These are phyloP conservation scores for Urophycis tenuis DNA, from an alignment of 2,797 vertebrate species.

Conservation along the genomic window DNA sequence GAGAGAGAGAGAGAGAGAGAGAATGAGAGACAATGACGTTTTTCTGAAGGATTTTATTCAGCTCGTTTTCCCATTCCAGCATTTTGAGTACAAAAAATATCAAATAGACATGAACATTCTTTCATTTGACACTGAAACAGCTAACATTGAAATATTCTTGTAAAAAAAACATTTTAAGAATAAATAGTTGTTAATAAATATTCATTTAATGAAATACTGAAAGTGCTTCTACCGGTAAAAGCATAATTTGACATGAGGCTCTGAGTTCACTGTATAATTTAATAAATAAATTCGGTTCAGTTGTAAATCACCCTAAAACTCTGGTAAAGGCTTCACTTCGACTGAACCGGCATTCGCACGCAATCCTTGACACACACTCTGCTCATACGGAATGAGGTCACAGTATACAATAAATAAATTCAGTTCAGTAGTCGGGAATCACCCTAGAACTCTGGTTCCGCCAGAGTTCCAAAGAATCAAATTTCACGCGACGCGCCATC, in stretches of 20 bases:
- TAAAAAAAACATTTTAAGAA: constrained; percentile 24
- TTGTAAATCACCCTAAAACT: too few species aligned
- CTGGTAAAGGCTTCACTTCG: not conserved
- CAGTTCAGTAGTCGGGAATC: not conserved
- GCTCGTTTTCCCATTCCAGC: constrained; percentile 37
- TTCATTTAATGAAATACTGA: constrained; percentile 24
- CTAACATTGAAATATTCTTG: constrained; percentile 26
- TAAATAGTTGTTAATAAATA: constrained; percentile 62
- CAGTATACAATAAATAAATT: not conserved
- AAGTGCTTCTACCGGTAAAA: not conserved
- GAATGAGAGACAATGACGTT: not conserved
- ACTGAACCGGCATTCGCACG: not conserved
- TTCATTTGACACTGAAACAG: constrained; percentile 8
- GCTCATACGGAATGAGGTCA: not conserved
- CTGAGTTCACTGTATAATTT: not conserved
- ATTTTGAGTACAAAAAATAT: constrained; percentile 30
- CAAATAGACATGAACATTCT: constrained; percentile 20
- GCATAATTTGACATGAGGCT: not conserved
- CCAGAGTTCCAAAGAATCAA: not conserved
- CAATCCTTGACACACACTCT: not conserved
- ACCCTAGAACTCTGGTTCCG: not conserved
- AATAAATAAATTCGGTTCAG: not conserved
- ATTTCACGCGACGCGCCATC: not conserved
- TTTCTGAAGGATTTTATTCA: constrained; percentile 39
- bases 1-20: too few species aligned